These are phyloP conservation scores for Lasioglossum lativentre DNA, from an alignment of 2,888 invertebrate genomes.

Conservation along the genomic window DNA sequence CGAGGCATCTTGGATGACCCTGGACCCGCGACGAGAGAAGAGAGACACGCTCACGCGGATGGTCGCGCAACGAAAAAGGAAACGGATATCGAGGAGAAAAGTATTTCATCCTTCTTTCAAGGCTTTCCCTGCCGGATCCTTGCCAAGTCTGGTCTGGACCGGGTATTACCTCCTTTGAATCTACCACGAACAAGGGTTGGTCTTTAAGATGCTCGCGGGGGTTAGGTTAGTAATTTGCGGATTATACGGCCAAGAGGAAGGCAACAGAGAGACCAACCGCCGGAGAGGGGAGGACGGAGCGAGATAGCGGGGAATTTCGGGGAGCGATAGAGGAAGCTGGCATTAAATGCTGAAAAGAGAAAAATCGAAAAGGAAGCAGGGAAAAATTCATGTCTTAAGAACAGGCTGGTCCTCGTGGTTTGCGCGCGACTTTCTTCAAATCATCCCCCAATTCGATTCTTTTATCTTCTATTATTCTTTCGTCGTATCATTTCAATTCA, in stretches of 20 bases:
- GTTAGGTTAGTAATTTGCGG: conserved; percentile 81
- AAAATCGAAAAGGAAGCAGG: conserved; percentile 33
- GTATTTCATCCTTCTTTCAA: conserved; percentile 71
- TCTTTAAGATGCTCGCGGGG: conserved; percentile 76
- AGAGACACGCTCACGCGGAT: conserved; percentile 36
- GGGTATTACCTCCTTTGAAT: conserved; percentile 77
- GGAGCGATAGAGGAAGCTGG: conserved; percentile 23
- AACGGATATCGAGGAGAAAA: conserved; percentile 57
- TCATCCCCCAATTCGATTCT: neutral
- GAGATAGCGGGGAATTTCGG: conserved; percentile 13
- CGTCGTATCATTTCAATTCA: neutral
- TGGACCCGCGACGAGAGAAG: conserved; percentile 25
- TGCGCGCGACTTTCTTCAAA: neutral
- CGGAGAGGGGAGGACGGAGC: conserved; percentile 24
- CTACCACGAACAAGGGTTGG: conserved; percentile 77
- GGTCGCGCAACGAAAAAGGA: conserved; percentile 44
- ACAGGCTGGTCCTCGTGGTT: neutral
- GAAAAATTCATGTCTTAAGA: neutral
- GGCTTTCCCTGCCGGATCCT: conserved; percentile 64
- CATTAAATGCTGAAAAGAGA: conserved; percentile 34
- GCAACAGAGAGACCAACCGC: conserved; percentile 44
- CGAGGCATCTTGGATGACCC: conserved; percentile 34
- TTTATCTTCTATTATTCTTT: neutral
- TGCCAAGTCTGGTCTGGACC: conserved; percentile 72
- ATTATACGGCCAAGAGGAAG: conserved; percentile 75